These are phyloP conservation scores for Trachelus stipa DNA, from an alignment of 2,888 invertebrate genomes.

Conservation along the genomic window DNA sequence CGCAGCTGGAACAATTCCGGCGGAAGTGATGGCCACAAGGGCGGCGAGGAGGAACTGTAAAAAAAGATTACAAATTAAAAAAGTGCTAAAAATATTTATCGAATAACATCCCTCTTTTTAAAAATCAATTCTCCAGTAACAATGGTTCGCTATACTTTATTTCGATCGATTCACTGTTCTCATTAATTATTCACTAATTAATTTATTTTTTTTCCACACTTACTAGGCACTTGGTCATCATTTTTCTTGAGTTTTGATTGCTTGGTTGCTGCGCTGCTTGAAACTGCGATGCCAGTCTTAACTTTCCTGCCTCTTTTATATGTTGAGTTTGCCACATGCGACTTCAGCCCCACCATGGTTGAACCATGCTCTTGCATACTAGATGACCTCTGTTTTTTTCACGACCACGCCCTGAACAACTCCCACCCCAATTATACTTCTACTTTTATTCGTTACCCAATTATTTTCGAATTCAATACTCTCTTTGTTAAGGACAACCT, in stretches of 20 bases:
- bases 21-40: conserved; percentile 53
- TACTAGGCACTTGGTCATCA: conserved; percentile 58
- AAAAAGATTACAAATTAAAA: neutral
- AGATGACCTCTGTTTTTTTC: conserved; percentile 39
- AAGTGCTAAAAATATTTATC: neutral
- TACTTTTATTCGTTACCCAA: too few species aligned
- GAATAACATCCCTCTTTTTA: too few species aligned
- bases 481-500: too few species aligned
- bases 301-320: conserved; percentile 52
- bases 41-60: conserved; percentile 52
- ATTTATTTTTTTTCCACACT: conserved; percentile 31
- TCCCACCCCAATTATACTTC: too few species aligned
- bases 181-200: too few species aligned
- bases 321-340: conserved; percentile 19
- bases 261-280: conserved; percentile 35
- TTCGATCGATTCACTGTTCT: too few species aligned
- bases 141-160: too few species aligned
- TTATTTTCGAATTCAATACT: too few species aligned
- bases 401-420: conserved; percentile 7
- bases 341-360: conserved; percentile 5
- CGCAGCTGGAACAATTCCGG: conserved; percentile 53
- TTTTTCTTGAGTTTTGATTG: conserved; percentile 43
- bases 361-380: conserved; percentile 39
- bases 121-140: too few species aligned
- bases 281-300: conserved; percentile 50